Evolutionary conservation across 2,113 vertebrate species (phyloP).

Genomic region (Progne subis): DNA sequence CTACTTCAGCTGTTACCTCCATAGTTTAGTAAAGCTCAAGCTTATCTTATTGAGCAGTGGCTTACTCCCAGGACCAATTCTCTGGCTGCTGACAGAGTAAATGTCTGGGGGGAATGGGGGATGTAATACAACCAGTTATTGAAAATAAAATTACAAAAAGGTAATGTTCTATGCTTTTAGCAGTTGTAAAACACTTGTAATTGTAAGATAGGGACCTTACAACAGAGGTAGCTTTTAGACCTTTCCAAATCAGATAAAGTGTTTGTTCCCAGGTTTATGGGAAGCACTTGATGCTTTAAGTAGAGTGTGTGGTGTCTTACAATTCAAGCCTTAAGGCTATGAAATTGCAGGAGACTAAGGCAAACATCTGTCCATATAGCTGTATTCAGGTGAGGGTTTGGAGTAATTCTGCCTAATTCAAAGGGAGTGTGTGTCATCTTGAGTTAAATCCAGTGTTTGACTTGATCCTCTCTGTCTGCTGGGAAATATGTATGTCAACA

Average conservation of each 20-base stretch:
- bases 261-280: background rate
- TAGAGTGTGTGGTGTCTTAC: background rate
- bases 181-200: background rate
- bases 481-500: background rate
- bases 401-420: background rate
- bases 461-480: background rate
- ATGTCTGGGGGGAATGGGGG: background rate
- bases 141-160: background rate
- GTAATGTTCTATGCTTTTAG: background rate
- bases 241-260: background rate
- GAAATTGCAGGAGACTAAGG: background rate
- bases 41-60: background rate
- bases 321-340: background rate
- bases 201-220: background rate
- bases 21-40: background rate
- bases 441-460: background rate
- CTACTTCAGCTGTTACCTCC: background rate
- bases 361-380: background rate
- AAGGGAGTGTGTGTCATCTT: background rate
- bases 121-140: background rate
- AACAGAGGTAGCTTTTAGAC: background rate
- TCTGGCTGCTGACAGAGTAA: slow-evolving; percentile 12
- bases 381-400: background rate
- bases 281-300: background rate
- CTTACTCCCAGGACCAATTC: background rate